Conservation (phyloP, 2,113 vertebrate species). For the Ranitomeya imitator region DNA sequence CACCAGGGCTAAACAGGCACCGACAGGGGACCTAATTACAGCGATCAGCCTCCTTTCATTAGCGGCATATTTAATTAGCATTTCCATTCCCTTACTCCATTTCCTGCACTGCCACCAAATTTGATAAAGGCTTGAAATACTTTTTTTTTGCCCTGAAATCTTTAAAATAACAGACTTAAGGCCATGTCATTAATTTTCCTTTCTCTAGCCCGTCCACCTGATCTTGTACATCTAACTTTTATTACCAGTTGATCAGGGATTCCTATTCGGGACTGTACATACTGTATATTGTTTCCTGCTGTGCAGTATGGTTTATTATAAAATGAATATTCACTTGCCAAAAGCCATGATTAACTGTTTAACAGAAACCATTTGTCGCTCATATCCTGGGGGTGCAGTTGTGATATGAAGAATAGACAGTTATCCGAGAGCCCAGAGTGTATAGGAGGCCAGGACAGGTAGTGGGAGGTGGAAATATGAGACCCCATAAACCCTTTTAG, state of each 20-base stretch:
- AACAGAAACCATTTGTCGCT: constrained; percentile 37
- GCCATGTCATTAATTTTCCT: background rate
- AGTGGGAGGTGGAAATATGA: background rate
- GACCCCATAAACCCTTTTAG: background rate
- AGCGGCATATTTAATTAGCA: constrained; percentile 40
- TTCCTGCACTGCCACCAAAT: constrained; percentile 17
- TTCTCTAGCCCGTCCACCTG: background rate
- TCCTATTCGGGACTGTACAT: background rate
- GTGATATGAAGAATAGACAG: background rate
- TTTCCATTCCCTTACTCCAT: constrained; percentile 27
- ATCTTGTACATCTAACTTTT: background rate
- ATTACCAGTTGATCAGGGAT: background rate
- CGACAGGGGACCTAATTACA: background rate
- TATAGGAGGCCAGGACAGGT: background rate
- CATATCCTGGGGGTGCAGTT: background rate
- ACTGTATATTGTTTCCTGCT: background rate
- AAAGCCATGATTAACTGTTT: constrained; percentile 21
- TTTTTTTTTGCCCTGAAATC: constrained; percentile 12
- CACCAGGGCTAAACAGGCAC: constrained; percentile 5
- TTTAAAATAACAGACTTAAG: background rate
- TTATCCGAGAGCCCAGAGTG: background rate
- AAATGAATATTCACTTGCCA: constrained; percentile 10
- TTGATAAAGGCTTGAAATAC: background rate
- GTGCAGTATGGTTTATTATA: background rate
- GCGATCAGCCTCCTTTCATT: background rate